These are phyloP conservation scores for Maniola hyperantus DNA, from an alignment of 2,888 invertebrate species.

Conservation along the genomic window DNA sequence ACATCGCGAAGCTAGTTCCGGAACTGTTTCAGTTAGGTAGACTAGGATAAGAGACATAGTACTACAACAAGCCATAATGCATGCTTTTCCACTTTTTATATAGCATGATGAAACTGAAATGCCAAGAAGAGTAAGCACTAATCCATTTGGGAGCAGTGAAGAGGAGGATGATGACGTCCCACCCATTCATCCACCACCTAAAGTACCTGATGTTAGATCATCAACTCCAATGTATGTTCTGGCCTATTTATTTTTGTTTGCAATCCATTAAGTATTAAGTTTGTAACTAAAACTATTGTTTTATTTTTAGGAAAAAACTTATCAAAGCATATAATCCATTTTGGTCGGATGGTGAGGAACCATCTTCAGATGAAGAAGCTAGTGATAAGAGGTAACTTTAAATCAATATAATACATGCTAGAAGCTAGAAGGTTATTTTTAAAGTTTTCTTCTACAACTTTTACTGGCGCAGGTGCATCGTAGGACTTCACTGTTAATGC, in stretches of 20 bases:
- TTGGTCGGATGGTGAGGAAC: slow-evolving; percentile 87
- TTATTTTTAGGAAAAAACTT: slow-evolving; percentile 63
- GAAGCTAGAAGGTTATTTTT: too few relatives aligned
- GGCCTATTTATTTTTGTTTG: slow-evolving; percentile 8
- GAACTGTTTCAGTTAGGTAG: too few relatives aligned
- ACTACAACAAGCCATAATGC: slow-evolving; percentile 26
- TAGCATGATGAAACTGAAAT: slow-evolving; percentile 44
- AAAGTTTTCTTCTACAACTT: neutral
- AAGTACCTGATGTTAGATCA: slow-evolving; percentile 47
- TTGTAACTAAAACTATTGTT: neutral
- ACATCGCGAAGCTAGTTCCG: too few relatives aligned
- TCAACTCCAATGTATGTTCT: slow-evolving; percentile 61
- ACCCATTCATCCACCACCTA: slow-evolving; percentile 56
- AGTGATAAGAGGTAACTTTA: slow-evolving; percentile 56
- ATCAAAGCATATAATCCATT: slow-evolving; percentile 87
- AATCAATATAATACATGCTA: neutral
- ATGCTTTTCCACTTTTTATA: slow-evolving; percentile 36
- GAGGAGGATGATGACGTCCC: slow-evolving; percentile 81
- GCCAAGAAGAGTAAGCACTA: slow-evolving; percentile 74
- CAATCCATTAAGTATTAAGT: neutral
- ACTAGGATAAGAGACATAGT: too few relatives aligned
- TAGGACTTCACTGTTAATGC: too few relatives aligned
- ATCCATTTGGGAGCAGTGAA: slow-evolving; percentile 87
- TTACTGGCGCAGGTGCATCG: neutral
- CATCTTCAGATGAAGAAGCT: slow-evolving; percentile 78